Conservation (phyloP, 2,113 vertebrate genomes). For the Mohoua ochrocephala region DNA sequence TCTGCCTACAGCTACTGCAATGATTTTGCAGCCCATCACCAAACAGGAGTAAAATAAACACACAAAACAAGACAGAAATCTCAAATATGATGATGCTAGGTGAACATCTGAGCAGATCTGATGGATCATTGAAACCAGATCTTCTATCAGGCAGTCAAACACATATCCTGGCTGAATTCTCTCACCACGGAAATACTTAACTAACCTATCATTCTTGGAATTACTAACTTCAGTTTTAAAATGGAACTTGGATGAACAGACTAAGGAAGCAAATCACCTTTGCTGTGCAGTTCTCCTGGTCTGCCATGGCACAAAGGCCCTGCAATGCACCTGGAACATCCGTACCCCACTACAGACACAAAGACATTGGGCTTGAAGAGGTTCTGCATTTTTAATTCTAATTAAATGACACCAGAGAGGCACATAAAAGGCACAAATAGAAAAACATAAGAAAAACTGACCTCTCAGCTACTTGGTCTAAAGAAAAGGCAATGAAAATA, state of each 20-base stretch:
- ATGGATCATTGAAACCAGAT: background rate
- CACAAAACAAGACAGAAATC: background rate
- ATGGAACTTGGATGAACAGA: background rate
- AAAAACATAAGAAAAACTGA: background rate
- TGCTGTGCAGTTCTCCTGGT: background rate
- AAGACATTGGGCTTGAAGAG: background rate
- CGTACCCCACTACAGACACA: background rate
- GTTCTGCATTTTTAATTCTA: background rate
- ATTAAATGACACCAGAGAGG: background rate
- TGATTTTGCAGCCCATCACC: background rate
- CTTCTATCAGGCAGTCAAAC: background rate
- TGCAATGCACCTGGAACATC: background rate
- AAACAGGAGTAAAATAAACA: background rate
- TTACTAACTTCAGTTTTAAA: background rate
- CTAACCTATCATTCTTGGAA: background rate
- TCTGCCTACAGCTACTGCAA: background rate
- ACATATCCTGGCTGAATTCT: background rate
- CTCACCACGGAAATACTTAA: background rate
- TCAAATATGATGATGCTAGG: accelerated
- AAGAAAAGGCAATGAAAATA: background rate
- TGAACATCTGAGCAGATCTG: background rate
- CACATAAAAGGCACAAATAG: background rate
- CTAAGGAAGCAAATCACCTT: background rate
- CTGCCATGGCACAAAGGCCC: background rate
- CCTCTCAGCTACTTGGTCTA: background rate